Base-by-base conservation (phyloP, 2,888 invertebrate genomes). In the Cephus nigrinus region DNA sequence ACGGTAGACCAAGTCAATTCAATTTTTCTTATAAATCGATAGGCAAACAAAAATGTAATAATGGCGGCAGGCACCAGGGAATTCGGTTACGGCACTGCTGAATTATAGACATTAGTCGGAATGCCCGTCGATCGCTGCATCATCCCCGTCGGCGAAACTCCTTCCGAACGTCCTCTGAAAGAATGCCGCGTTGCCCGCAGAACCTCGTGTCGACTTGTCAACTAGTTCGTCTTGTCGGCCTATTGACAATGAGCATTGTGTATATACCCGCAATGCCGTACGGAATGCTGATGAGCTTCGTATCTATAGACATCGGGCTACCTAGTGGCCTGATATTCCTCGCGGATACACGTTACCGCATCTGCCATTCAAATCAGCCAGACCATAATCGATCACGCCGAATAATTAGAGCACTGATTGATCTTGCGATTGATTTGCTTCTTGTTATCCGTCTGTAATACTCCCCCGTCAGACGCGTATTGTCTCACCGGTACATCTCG, bases 191-290 rank as follows among this genome's bases (percentile, higher is more conserved):
- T 55, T 23, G 9, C 23, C 23, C 1, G 2, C 55, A 55, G 55
- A 23, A 23, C 55, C 23, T 15, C 23, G 0, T 55, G 55, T 55
- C 55, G 55, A 55, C 55, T 55, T 55, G 55, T 55, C 55, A 55
- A 55, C 55, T 23, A 23, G 55, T 55, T 55, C 55, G 55, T 55
- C 55, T 55, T 55, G 55, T 23, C 55, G 55, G 55, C 23, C 55
- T 71, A 71, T 71, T 33, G 71, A 71, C 71, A 71, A 31, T 33
- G 71, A 31, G 71, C 71, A 33, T 71, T 33, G 71, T 32, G 71
- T 71, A 11, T 71, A 71, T 32, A 33, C 71, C 4, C 55, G 55
- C 55, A 23, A 55, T 55, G 55, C 55, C 71, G 71, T 33, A 71
- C 71, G 71, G 71, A 71, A 71, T 71, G 33, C 71, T 33, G 33